Percentiles rank a stretch among this genome's conserved stretches.
Conservation (phyloP, 2,797 vertebrate genomes). For the Passerculus sandwichensis region DNA sequence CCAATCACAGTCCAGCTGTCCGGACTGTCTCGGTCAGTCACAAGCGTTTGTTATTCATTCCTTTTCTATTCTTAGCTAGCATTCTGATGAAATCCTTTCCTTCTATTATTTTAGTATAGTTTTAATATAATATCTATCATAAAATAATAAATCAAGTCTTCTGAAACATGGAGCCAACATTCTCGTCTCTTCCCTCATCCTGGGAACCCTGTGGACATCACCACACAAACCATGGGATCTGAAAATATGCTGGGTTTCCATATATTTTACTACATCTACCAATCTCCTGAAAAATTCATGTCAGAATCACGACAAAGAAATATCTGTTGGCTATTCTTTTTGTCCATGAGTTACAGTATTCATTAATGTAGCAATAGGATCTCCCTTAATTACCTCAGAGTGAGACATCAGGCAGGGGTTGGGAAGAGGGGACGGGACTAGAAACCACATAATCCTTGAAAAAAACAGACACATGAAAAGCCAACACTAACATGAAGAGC, state of each 20-base stretch:
- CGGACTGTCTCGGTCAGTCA: too few species aligned
- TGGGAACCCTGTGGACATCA: too few species aligned
- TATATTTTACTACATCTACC: accelerated
- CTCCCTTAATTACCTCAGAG: neutral
- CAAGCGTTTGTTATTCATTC: too few species aligned
- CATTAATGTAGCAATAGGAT: neutral
- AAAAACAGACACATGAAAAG: neutral
- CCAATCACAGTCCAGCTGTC: too few species aligned
- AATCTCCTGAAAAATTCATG: neutral
- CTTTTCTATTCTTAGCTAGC: too few species aligned
- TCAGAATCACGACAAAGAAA: neutral
- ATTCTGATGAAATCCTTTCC: too few species aligned
- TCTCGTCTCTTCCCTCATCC: too few species aligned
- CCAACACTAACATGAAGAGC: neutral
- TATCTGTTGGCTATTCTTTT: neutral
- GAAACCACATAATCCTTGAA: neutral
- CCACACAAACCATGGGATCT: neutral
- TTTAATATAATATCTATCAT: too few species aligned
- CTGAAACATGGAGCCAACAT: too few species aligned
- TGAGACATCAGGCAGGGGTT: accelerated
- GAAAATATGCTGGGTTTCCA: neutral
- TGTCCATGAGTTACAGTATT: neutral
- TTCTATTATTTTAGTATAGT: too few species aligned
- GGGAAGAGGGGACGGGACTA: neutral
- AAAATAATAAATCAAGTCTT: too few species aligned